A percentile compares a stretch with the other conserved stretches of the same genome.
Conservation (phyloP, 2,888 invertebrate species). For the Aphidoletes aphidimyza region DNA sequence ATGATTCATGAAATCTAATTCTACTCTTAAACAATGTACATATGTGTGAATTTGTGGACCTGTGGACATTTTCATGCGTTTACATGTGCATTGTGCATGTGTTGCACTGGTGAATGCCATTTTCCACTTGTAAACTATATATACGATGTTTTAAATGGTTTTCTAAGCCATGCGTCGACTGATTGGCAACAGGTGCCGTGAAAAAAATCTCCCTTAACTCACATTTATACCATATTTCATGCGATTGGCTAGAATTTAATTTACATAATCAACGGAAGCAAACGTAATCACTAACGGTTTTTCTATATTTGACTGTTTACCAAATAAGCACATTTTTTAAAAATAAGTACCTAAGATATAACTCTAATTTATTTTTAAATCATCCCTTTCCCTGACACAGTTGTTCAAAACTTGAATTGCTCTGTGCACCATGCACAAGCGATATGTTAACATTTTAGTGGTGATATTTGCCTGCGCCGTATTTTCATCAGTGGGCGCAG, state of each 20-base stretch:
- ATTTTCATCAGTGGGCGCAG: neutral
- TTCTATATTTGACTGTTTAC: neutral
- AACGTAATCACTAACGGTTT: neutral
- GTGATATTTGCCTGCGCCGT: neutral
- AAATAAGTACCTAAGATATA: neutral
- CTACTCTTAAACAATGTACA: too few relatives aligned
- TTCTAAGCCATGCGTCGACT: neutral
- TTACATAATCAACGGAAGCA: neutral
- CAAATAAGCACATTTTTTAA: neutral
- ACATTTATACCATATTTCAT: neutral
- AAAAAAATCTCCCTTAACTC: neutral
- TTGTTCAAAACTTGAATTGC: neutral
- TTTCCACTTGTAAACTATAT: neutral
- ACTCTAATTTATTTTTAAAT: neutral
- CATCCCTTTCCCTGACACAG: neutral
- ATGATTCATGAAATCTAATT: too few relatives aligned
- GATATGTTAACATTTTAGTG: neutral
- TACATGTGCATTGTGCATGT: too few relatives aligned
- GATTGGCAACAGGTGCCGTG: constrained; percentile 8
- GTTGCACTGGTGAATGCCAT: too few relatives aligned
- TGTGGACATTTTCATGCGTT: too few relatives aligned
- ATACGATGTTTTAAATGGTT: neutral
- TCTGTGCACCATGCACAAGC: constrained; percentile 31
- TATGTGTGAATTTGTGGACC: too few relatives aligned
- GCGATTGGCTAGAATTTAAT: neutral